Conservation (phyloP, 2,797 vertebrate genomes). For the Xenops minutus region DNA sequence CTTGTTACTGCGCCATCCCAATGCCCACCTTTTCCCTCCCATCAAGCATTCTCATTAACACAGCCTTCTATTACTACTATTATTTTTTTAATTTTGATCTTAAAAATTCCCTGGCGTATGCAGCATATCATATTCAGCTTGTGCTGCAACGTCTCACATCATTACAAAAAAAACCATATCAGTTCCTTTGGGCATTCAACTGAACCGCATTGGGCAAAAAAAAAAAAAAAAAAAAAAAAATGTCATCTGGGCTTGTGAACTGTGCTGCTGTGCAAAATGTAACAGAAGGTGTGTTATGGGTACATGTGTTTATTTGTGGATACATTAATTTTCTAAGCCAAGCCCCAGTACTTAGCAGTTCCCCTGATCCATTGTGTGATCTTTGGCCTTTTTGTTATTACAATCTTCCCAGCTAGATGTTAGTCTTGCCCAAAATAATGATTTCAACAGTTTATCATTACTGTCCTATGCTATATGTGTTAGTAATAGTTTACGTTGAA, state of each 20-base stretch:
- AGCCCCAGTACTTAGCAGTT: constrained; percentile 65
- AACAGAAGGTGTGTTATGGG: not conserved
- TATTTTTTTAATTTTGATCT: not conserved
- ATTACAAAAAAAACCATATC: constrained; percentile 27
- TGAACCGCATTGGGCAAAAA: constrained; percentile 1
- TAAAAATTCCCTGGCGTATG: constrained; percentile 51
- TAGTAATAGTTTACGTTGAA: constrained; percentile 41
- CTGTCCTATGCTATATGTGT: constrained; percentile 14
- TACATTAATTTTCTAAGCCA: constrained; percentile 50
- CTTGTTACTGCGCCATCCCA: not conserved
- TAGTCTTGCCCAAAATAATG: constrained; percentile 46
- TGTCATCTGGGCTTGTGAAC: constrained; percentile 31
- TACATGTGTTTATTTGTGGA: not conserved
- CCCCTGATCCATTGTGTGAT: constrained; percentile 75
- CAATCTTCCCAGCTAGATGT: constrained; percentile 51
- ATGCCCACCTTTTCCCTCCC: not conserved
- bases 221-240: not conserved
- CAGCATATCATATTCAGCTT: constrained; percentile 30
- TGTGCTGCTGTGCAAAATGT: constrained; percentile 28
- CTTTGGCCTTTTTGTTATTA: constrained; percentile 79
- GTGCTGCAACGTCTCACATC: not conserved
- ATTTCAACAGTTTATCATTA: constrained; percentile 52
- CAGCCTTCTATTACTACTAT: not conserved
- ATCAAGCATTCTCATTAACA: constrained; percentile 1
- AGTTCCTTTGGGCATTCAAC: constrained; percentile 58